Base-by-base conservation (phyloP, 2,113 vertebrate species). In the Petaurus breviceps region DNA sequence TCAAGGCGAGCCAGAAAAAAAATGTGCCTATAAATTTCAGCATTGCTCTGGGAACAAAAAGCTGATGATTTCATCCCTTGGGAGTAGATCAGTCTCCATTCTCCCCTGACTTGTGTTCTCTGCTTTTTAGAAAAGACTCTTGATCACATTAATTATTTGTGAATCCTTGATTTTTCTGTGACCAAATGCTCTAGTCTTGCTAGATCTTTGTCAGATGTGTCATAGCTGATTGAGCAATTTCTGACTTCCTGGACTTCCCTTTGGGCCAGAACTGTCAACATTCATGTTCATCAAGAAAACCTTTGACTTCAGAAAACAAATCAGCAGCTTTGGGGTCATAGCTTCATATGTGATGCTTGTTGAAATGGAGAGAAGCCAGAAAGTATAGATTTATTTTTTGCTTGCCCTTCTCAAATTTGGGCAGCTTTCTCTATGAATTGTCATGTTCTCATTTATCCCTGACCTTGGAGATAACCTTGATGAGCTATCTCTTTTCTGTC, bases 181-280 rank as follows among this genome's bases (percentile, higher is more conserved):
- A 96, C 22, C 89, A 94, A 97, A 95, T 94, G 31, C 61, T 96
- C 92, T 47, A 37, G 95, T 92, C 94, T 95, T 95, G 54, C 91
- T 89, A 95, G 96, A 53, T 97, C 53, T 94, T 96, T 97, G 91
- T 97, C 96, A 95, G 47, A 52, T 14, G 46, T 95, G 43, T 96
- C 95, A 93, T 47, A 96, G 93, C 54, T 96, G 95, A 97, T 37
- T 94, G 94, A 97, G 61, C 90, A 94, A 90, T 93, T 97, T 43
- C 93, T 89, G 53, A 31, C 8, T 92, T 93, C 77, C 92, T 94
- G 91, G 93, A 97, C 91, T 93, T 97, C 93, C 93, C 94, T 77
- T 51, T 92, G 92, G 96, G 92, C 2, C 5, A 95, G 68, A 96
- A 90, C 51, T 97, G 94, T 96, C 97, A 97, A 96, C 51, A 89